Conservation (phyloP, 2,113 vertebrate species). For the Cisticola juncidis region DNA sequence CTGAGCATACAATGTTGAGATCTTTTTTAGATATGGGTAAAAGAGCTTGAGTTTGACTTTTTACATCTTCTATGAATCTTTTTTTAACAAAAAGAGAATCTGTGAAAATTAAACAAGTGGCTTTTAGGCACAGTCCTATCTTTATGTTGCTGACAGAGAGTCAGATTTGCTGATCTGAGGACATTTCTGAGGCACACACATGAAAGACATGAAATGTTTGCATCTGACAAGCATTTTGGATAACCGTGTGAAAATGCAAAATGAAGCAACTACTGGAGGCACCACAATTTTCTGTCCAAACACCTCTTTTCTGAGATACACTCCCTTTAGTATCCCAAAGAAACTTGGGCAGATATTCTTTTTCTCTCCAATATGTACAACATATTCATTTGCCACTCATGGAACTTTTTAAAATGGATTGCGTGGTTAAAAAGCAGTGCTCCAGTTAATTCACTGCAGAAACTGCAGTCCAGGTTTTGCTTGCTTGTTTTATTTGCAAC, state of each 20-base stretch:
- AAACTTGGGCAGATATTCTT: background rate
- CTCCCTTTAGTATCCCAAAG: background rate
- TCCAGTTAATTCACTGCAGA: background rate
- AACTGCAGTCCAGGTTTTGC: background rate
- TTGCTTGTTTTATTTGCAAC: background rate
- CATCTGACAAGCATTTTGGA: background rate
- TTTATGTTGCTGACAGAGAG: background rate
- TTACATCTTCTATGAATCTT: background rate
- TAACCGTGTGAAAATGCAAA: background rate
- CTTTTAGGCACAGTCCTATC: background rate
- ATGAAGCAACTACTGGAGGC: background rate
- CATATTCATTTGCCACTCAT: background rate
- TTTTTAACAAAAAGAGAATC: background rate
- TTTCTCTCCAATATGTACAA: background rate
- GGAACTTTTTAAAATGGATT: background rate
- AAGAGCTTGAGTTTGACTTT: background rate
- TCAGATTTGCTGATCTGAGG: background rate
- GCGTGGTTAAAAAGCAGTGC: background rate
- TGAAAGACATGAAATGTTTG: background rate
- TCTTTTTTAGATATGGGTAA: background rate
- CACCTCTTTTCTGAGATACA: background rate
- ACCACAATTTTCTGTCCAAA: background rate
- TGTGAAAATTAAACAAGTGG: background rate
- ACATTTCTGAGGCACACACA: background rate
- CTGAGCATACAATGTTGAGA: background rate